Conservation (phyloP, 2,113 vertebrate species). For the Nymphicus hollandicus region DNA sequence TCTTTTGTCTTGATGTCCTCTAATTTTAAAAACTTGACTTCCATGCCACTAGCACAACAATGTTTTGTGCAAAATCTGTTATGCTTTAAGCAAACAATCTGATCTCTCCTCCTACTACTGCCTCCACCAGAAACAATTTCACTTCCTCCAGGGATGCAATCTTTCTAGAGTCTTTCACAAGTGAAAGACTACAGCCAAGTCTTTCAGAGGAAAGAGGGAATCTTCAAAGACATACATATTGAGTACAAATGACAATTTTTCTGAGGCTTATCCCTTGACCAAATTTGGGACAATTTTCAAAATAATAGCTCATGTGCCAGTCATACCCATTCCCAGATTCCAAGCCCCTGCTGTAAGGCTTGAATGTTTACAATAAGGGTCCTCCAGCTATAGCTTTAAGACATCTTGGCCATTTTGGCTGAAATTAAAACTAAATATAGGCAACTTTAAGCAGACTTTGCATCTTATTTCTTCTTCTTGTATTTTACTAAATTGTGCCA, state of each 20-base stretch:
- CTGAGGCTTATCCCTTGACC: not conserved
- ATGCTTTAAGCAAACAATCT: not conserved
- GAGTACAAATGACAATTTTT: not conserved
- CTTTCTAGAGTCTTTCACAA: not conserved
- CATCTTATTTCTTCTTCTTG: not conserved
- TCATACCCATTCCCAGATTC: not conserved
- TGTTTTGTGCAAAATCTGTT: not conserved
- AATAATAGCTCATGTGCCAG: not conserved
- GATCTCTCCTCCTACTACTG: not conserved
- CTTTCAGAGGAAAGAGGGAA: not conserved
- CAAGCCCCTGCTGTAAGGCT: not conserved
- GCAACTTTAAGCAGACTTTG: not conserved
- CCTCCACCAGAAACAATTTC: not conserved
- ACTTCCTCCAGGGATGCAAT: not conserved
- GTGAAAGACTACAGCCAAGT: not conserved
- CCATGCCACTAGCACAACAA: not conserved
- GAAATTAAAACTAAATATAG: not conserved
- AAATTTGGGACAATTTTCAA: not conserved
- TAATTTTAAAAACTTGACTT: not conserved
- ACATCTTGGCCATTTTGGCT: not conserved
- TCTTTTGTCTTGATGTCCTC: not conserved
- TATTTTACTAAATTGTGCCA: not conserved
- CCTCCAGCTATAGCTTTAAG: not conserved
- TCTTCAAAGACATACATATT: not conserved
- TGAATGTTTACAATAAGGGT: not conserved